phyloP scores from a whole-genome alignment of 2,113 vertebrate genomes.

The Gopherus flavomarginatus region DNA sequence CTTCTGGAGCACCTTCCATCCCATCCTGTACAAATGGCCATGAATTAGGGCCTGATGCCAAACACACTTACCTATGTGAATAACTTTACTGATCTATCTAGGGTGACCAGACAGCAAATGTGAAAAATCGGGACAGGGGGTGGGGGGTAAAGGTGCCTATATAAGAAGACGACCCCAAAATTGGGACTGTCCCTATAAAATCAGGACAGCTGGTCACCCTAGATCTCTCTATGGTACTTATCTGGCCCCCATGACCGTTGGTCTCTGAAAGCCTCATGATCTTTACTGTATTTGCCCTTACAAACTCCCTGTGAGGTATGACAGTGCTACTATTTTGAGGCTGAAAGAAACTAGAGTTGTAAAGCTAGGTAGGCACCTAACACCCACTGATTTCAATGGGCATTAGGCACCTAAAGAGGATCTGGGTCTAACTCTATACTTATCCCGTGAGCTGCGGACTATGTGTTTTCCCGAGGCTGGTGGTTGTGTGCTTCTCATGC shows the following conservation, averaged over 20 bases:
- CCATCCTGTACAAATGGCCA: constrained; percentile 28
- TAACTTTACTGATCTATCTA: constrained; percentile 35
- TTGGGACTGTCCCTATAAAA: no score
- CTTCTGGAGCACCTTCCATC: not conserved
- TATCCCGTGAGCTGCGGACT: not conserved
- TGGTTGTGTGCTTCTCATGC: fast-evolving
- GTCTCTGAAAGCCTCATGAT: not conserved
- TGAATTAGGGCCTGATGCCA: constrained; percentile 33
- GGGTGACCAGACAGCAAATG: not conserved
- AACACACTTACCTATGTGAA: constrained; percentile 47
- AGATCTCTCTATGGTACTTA: constrained; percentile 39
- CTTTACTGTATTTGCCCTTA: not conserved
- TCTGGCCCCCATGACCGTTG: constrained; percentile 23
- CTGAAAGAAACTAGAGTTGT: not conserved
- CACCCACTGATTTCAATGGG: not conserved
- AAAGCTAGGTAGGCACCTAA: not conserved
- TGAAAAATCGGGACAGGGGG: no score
- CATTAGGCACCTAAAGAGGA: fast-evolving
- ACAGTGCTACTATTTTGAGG: not conserved
- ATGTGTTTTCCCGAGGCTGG: not conserved
- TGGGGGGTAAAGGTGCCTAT: no score
- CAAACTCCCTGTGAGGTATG: not conserved
- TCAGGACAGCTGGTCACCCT: no score
- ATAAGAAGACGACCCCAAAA: no score
- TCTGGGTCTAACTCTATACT: not conserved